phyloP scores from a whole-genome alignment of 2,797 vertebrate genomes.

The Gephyroberyx darwinii region DNA sequence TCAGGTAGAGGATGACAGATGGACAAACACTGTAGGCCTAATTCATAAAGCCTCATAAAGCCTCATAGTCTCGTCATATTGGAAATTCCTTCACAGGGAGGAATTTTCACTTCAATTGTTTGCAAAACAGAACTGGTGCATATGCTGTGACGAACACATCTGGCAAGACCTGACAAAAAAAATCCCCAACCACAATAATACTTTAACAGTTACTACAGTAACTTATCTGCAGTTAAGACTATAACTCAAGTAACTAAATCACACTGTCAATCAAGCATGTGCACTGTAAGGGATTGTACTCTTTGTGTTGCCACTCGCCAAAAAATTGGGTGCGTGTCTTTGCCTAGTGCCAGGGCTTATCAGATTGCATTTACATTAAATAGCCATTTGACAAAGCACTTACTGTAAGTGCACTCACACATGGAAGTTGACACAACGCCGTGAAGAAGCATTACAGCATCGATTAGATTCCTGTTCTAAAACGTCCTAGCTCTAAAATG shows the following conservation, averaged over 20 bases:
- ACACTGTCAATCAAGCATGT: no score
- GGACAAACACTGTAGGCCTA: conserved; percentile 12
- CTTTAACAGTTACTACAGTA: background rate
- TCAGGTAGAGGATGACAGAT: conserved; percentile 6
- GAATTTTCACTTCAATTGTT: conserved; percentile 30
- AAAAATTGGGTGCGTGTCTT: no score
- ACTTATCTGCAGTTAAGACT: background rate
- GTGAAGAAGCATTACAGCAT: conserved; percentile 3
- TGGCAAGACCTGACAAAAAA: conserved; percentile 12
- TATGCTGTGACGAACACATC: conserved; percentile 23
- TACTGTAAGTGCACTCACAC: conserved; percentile 34
- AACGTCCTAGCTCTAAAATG: conserved; percentile 7
- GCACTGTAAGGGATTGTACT: no score
- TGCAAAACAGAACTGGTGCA: background rate
- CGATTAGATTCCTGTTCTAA: conserved; percentile 12
- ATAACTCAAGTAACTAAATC: background rate
- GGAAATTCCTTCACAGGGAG: conserved; percentile 44
- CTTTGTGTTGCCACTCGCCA: no score
- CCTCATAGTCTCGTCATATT: conserved; percentile 21
- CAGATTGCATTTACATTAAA: conserved; percentile 31
- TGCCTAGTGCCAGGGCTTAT: background rate
- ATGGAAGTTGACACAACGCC: conserved; percentile 34
- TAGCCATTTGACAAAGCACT: conserved; percentile 48
- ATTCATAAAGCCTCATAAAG: conserved; percentile 21
- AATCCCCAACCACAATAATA: background rate